Evolutionary conservation across 1,140 invertebrate species (phyloP).

Genomic region (Plodia interpunctella): DNA sequence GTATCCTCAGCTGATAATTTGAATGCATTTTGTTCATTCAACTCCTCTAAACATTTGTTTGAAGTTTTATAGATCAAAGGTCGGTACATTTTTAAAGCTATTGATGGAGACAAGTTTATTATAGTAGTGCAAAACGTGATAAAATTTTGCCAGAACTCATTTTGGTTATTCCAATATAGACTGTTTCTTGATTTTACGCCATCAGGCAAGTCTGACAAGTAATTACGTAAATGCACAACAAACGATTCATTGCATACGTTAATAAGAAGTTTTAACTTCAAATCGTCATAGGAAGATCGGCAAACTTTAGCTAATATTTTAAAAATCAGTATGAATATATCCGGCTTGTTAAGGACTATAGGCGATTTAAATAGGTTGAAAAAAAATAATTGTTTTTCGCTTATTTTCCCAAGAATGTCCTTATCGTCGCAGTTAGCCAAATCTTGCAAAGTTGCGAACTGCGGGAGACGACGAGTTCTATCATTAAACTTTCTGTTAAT

Average conservation of each 20-base stretch:
- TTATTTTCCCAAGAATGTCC: constrained; percentile 45
- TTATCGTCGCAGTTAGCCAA: constrained; percentile 34
- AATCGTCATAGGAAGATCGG: constrained; percentile 48
- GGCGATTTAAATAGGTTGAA: constrained; percentile 33
- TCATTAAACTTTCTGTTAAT: neutral
- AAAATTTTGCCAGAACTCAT: constrained; percentile 64
- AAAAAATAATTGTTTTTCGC: constrained; percentile 40
- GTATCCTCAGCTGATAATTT: constrained; percentile 45
- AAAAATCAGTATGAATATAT: constrained; percentile 45
- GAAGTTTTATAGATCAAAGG: constrained; percentile 52
- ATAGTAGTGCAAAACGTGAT: constrained; percentile 50
- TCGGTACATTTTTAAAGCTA: constrained; percentile 48
- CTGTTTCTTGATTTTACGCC: constrained; percentile 34
- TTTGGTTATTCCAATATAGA: constrained; percentile 62
- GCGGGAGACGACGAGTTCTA: neutral
- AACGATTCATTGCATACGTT: constrained; percentile 56
- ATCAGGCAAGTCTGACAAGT: constrained; percentile 58
- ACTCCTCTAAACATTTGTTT: constrained; percentile 45
- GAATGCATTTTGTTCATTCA: constrained; percentile 49
- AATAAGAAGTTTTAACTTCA: constrained; percentile 55
- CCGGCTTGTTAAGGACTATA: constrained; percentile 28
- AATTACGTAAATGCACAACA: constrained; percentile 42
- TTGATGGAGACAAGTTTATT: constrained; percentile 52
- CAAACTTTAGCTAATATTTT: constrained; percentile 56
- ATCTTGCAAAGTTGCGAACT: constrained; percentile 26